phyloP scores from a whole-genome alignment of 2,888 invertebrate genomes.

The Plagodis dolabraria region DNA sequence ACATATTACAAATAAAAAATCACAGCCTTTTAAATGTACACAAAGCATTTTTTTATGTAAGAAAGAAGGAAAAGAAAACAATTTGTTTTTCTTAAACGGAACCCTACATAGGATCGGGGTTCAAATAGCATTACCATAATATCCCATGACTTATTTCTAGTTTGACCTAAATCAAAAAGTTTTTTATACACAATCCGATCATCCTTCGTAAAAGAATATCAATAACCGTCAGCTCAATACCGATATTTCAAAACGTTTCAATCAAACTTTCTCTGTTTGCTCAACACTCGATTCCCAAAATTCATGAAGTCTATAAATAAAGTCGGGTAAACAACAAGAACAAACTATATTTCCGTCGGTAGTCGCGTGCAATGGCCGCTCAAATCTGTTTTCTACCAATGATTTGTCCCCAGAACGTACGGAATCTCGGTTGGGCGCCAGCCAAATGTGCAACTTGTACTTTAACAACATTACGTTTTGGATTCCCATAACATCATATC shows the following conservation, averaged over 20 bases:
- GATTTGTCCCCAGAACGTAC: slow-evolving; percentile 80
- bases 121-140: no score
- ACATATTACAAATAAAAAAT: no score
- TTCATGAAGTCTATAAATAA: slow-evolving; percentile 50
- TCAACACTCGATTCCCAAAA: slow-evolving; percentile 43
- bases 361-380: slow-evolving; percentile 67
- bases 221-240: slow-evolving; percentile 15
- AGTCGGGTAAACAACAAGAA: slow-evolving; percentile 62
- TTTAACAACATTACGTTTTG: slow-evolving; percentile 34
- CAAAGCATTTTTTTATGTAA: no score
- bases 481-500: slow-evolving; percentile 27
- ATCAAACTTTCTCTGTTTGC: slow-evolving; percentile 38
- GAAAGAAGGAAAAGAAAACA: no score
- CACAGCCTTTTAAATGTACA: no score
- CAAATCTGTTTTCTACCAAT: slow-evolving; percentile 81
- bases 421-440: slow-evolving; percentile 76
- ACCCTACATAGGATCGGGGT: no score
- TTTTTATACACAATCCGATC: no score
- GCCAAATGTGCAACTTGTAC: slow-evolving; percentile 77
- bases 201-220: slow-evolving; percentile 8
- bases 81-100: no score
- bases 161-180: no score
- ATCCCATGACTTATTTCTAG: no score
- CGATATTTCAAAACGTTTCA: slow-evolving; percentile 25
- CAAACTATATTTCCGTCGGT: slow-evolving; percentile 64